A percentile compares a stretch with the other conserved stretches of the same genome.
Evolutionary conservation across 2,888 invertebrate species (phyloP).

Genomic region (Sepiola atlantica): DNA sequence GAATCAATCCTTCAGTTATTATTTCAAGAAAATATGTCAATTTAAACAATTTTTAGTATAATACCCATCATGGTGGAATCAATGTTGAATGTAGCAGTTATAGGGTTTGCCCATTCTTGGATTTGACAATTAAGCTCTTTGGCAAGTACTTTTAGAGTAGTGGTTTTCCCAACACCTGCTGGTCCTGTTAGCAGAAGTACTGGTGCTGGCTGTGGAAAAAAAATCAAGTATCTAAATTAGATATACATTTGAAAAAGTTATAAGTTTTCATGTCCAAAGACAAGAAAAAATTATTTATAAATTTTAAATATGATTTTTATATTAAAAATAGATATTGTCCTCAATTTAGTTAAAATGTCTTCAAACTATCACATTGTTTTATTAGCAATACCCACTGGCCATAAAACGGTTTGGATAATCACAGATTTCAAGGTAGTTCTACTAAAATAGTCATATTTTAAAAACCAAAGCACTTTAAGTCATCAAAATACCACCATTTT

Average conservation of each 20-base stretch:
- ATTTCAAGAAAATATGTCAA: not conserved
- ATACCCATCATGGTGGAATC: not conserved
- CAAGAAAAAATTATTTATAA: not conserved
- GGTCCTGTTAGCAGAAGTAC: slow-evolving; percentile 87
- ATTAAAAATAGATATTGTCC: not conserved
- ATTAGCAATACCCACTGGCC: too few species aligned
- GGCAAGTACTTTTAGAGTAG: slow-evolving; percentile 82
- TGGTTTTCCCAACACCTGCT: slow-evolving; percentile 89
- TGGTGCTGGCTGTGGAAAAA: slow-evolving; percentile 56
- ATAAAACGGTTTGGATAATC: too few species aligned
- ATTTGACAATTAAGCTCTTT: slow-evolving; percentile 80
- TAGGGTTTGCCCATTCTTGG: slow-evolving; percentile 88
- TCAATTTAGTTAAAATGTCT: not conserved
- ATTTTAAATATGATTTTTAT: not conserved
- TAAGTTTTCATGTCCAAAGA: not conserved
- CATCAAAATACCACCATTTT: too few species aligned
- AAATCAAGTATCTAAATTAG: not conserved
- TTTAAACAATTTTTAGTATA: not conserved
- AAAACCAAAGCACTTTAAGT: too few species aligned
- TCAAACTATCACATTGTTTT: not conserved
- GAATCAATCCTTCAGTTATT: too few species aligned
- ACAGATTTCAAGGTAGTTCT: too few species aligned
- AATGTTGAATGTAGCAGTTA: slow-evolving; percentile 46
- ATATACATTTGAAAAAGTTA: not conserved
- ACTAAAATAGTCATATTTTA: too few species aligned